Evolutionary conservation across 2,888 invertebrate species (phyloP), one percentile per base, ranked within the genome.

Genomic region (Dasypogon diadema): DNA sequence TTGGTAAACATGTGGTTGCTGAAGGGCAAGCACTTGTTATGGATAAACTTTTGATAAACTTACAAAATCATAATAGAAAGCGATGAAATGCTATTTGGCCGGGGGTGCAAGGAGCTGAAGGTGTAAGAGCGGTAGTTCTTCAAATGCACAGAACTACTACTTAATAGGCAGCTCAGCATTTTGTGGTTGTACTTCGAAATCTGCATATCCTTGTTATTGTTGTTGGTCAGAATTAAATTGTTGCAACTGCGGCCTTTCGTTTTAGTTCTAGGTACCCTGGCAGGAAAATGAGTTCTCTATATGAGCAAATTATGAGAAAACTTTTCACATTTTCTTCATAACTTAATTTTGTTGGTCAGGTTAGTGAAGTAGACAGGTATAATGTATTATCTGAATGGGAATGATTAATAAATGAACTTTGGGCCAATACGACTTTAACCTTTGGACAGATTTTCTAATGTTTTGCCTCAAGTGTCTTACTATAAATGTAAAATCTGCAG

Each of bases 241-340:
- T 42, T 42, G 42, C 8, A 42, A 42, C 10, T 12, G 42, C n/a
- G 42, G 42, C 42, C 12, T 42, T 42, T 6, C 8, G n/a, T 42
- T 42, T 42, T 42, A 42, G 12, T 42, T 42, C n/a, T 42, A 42
- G 12, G 8, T 42, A 12, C 42, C 60, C 34, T 60, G 60, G 12
- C 60, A 60, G 21, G 37, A 37, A 37, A 34, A n/a, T n/a, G n/a
- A 60, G 37, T 60, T 60, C 34, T 37, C 34, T 60, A 18, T 24
- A 60, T 60, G 34, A 60, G 60, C 21, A 16, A 21, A 37, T 60
- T 60, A 60, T 60, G 60, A 60, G 60, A 37, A 60, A 60, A 60
- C 34, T 60, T 60, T 60, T 60, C 37, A 22, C 60, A 60, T 34
- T 60, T 60, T 60, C 34, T 42, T 70, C 18, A 51, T 54, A 30